Percentiles rank a stretch among this genome's conserved stretches.
Evolutionary conservation across 2,797 vertebrate species (phyloP).

Genomic region (Urophycis tenuis): DNA sequence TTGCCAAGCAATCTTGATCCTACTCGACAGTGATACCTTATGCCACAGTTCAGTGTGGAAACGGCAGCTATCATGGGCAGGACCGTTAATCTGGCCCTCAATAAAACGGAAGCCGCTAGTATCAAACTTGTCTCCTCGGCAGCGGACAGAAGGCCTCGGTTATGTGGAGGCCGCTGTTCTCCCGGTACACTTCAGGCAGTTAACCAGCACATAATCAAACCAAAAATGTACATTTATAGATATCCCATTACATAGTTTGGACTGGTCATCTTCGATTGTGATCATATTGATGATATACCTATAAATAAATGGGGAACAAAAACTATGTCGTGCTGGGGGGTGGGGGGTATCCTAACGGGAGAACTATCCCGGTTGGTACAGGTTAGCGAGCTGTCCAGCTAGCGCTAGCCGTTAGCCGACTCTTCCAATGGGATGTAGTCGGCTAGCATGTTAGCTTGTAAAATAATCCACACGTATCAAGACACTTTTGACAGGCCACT

Average conservation of each 20-base stretch:
- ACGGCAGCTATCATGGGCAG: background rate
- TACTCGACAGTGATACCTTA: background rate
- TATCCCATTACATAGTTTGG: conserved; percentile 15
- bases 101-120: conserved; percentile 1
- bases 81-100: background rate
- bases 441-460: conserved; percentile 23
- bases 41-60: background rate
- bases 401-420: conserved; percentile 48
- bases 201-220: conserved; percentile 40
- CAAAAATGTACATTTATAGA: conserved; percentile 36
- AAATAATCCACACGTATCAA: background rate
- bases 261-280: background rate
- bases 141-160: conserved; percentile 42
- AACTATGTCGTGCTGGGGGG: background rate
- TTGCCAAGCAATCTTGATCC: background rate
- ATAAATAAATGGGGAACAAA: background rate
- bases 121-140: conserved; percentile 15
- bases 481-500: too few relatives aligned
- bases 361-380: background rate
- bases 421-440: conserved; percentile 23
- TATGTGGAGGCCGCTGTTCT: conserved; percentile 51
- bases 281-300: background rate
- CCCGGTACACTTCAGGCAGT: conserved; percentile 34
- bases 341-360: background rate
- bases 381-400: background rate